Base-by-base conservation (phyloP, 2,888 invertebrate species). In the Megastigmus dorsalis region DNA sequence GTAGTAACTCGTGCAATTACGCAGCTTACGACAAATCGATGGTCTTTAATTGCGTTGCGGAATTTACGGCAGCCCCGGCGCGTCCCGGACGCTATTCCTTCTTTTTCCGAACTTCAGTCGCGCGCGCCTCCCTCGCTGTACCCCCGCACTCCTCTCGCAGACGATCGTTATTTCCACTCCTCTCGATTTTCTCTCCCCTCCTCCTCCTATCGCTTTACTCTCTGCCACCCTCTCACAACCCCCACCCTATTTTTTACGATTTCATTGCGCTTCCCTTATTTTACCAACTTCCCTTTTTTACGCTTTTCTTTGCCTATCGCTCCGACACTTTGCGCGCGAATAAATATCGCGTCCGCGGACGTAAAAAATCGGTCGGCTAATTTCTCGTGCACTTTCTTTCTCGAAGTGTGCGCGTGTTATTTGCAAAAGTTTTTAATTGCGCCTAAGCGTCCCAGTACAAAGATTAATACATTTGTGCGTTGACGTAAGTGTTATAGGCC, bases 1-100 rank as follows among this genome's bases (percentile, higher is more conserved):
- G 84, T 84, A 83, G 84, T 85, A 86, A 86, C 84, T 86, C 85
- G 80, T 83, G 84, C 85, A 87, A 86, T 87, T 86, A 86, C 85
- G 84, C 81, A 81, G 83, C 83, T 87, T 84, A 86, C 85, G 85
- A 85, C 84, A 82, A 85, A 86, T 86, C 86, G 85, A 86, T 86
- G 84, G 83, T 83, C 85, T 86, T 86, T 85, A 86, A 86, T 87
- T 86, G 84, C 83, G 79, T 79, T 63, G 78, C 80, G 82, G 82
- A 84, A 85, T 86, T 85, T 84, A 83, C 82, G 81, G 66, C 67
- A n/a, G 28, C 52, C 60, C 30, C 57, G 9, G 28, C 36, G 28
- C 36, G 13, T 36, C 54, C 38, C 26, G 15, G 30, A 3, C 43
- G 52, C 38, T 70, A 54, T 65, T 72, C 72, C 63, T 68, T 75